A percentile compares a stretch with the other conserved stretches of the same genome.
Conservation (phyloP, 2,888 invertebrate genomes). For the Eupelmus urozonus region DNA sequence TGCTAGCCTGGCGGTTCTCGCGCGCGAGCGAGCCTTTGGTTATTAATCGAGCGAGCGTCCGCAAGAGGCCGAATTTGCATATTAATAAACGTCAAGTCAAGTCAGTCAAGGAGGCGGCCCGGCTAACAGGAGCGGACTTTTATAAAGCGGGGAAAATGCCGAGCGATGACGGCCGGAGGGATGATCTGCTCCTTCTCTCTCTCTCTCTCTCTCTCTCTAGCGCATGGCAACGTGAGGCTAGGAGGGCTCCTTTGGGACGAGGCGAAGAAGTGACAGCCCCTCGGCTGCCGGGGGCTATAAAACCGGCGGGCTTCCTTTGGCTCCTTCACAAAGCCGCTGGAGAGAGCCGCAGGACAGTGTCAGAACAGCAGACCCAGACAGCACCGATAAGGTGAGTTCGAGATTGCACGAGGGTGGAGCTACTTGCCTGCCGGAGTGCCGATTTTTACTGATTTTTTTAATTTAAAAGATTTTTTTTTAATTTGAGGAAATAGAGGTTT, state of each 20-base stretch:
- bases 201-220: too few species aligned
- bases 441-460: too few species aligned
- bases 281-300: conserved; percentile 23
- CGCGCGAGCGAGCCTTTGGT: conserved; percentile 62
- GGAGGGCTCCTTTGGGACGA: not conserved
- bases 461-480: too few species aligned
- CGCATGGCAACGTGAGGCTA: too few species aligned
- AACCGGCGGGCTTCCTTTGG: conserved; percentile 15
- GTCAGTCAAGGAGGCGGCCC: conserved; percentile 63
- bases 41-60: not conserved
- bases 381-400: not conserved
- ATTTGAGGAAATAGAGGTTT: too few species aligned
- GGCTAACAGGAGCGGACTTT: conserved; percentile 61
- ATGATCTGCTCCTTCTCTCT: too few species aligned
- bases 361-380: not conserved
- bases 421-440: too few species aligned
- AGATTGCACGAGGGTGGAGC: too few species aligned
- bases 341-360: conserved; percentile 6
- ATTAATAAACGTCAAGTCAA: conserved; percentile 67
- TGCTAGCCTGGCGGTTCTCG: conserved; percentile 23
- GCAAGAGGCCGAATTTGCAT: conserved; percentile 67
- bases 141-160: not conserved
- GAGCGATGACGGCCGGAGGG: not conserved
- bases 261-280: too few species aligned
- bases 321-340: conserved; percentile 39